These are phyloP conservation scores for Himalopsyche kuldschensis DNA, from an alignment of 2,888 invertebrate species.

Conservation along the genomic window DNA sequence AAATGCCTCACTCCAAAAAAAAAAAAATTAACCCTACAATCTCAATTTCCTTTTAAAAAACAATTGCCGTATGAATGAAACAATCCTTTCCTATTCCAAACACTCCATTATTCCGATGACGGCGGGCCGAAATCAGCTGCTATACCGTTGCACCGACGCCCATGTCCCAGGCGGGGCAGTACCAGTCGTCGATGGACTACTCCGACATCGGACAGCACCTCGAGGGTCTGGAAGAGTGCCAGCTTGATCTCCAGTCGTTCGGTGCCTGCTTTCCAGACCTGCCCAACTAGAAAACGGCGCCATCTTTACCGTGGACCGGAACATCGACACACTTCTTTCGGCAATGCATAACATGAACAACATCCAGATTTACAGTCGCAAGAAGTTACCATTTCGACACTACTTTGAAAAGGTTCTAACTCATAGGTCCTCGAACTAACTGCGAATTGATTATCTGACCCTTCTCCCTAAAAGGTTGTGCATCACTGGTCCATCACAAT, in stretches of 20 bases:
- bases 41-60: too few species aligned
- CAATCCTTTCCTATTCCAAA: background rate
- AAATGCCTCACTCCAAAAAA: background rate
- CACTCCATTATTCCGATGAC: background rate
- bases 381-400: too few species aligned
- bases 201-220: conserved; percentile 35
- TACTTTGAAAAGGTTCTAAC: too few species aligned
- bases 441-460: too few species aligned
- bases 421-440: too few species aligned
- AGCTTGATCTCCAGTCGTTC: conserved; percentile 27
- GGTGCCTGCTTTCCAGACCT: conserved; percentile 13
- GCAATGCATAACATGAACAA: too few species aligned
- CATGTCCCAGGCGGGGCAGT: conserved; percentile 20
- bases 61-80: too few species aligned
- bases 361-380: too few species aligned
- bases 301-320: background rate
- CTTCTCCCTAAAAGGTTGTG: too few species aligned
- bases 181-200: conserved; percentile 31
- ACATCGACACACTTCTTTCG: too few species aligned
- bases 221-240: conserved; percentile 33
- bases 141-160: conserved; percentile 31
- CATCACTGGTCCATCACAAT: too few species aligned
- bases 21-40: too few species aligned
- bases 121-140: background rate
- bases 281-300: background rate